Conservation (phyloP, 2,113 vertebrate species). For the Sapayoa aenigma region DNA sequence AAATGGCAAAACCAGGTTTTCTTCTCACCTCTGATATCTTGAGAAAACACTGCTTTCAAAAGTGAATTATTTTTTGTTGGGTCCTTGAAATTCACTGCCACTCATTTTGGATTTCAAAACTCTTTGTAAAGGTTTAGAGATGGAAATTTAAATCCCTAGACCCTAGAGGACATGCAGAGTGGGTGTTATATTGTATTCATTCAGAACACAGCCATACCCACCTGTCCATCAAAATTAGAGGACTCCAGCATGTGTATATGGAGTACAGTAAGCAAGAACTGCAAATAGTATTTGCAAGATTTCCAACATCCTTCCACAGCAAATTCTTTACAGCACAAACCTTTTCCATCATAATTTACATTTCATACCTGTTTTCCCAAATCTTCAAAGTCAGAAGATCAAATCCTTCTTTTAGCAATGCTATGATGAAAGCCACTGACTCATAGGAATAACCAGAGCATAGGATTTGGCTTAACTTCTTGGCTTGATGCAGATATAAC, state of each 20-base stretch:
- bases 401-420: constrained; percentile 7
- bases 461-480: constrained; percentile 28
- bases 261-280: neutral
- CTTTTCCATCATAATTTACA: constrained; percentile 37
- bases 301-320: neutral
- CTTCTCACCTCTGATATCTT: neutral
- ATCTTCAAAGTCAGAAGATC: constrained; percentile 22
- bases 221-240: neutral
- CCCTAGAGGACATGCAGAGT: neutral
- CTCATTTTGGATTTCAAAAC: constrained; percentile 8
- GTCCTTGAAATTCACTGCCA: neutral
- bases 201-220: neutral
- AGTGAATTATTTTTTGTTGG: neutral
- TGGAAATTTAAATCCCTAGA: neutral
- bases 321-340: neutral
- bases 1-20: neutral
- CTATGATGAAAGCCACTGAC: neutral
- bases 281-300: neutral
- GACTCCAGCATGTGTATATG: neutral
- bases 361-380: constrained; percentile 38
- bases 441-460: neutral
- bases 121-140: neutral
- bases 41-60: constrained; percentile 30
- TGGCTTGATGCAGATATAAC: constrained; percentile 33
- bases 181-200: neutral